Base-by-base conservation (phyloP, 2,113 vertebrate genomes). In the Amazona guildingii region DNA sequence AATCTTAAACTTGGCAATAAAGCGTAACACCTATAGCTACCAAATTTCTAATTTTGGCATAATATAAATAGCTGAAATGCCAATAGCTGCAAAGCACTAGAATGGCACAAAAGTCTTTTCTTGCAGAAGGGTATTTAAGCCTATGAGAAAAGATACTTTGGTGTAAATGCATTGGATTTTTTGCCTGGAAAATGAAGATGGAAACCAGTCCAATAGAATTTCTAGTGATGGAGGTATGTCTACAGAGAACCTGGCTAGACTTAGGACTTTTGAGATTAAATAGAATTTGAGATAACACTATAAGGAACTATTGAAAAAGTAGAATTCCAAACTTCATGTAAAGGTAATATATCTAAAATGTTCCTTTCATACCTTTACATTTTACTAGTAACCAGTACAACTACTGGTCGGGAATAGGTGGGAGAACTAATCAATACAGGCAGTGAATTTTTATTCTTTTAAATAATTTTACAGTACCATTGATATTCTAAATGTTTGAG, bases 221-320 rank as follows among this genome's bases (percentile, higher is more conserved):
- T 63, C 35, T 70, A 28, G 18, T 19, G 8, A 14, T 15, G 25
- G n/a, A 62, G 9, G 5, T 9, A 59, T 7, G 3, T 11, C 7
- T 59, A 17, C 29, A 54, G 10, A 15, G 49, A 88, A 70, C 15
- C 5, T 70, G n/a, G 0, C 10, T 77, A 3, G 23, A 76, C 17
- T 15, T 44, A 48, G 7, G 67, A 84, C 31, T 87, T 70, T 17
- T 83, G 43, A 59, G 72, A 27, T 16, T 7, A 76, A 63, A 39
- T 19, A 37, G 2, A 0, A 2, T 35, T 91, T 79, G 19, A 64
- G 19, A 35, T 46, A 55, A 1, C 4, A 0, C 23, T 52, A 9
- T 16, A 75, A 6, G 12, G 7, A 68, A 20, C 10, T 51, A 23
- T 39, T 79, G 0, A 49, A 72, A 48, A 61, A 55, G 4, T 10